Conservation (phyloP, 2,888 invertebrate species). For the Microchrysa polita region DNA sequence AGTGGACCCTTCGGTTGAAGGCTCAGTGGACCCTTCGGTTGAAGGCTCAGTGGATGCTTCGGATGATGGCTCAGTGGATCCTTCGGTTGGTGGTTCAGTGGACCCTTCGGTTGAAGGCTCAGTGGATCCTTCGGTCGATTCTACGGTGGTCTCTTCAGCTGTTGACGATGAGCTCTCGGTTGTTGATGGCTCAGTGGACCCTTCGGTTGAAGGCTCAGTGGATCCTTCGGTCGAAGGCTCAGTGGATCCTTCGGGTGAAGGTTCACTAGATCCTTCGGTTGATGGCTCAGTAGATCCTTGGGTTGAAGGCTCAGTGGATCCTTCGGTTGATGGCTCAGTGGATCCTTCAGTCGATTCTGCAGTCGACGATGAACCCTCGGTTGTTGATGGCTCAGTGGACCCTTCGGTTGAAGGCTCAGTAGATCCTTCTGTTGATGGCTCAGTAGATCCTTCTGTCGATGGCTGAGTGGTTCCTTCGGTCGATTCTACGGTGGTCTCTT, state of each 20-base stretch:
- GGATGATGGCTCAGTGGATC: not conserved
- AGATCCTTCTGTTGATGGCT: not conserved
- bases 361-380: too few relatives aligned
- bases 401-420: not conserved
- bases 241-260: not conserved
- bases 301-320: not conserved
- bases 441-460: too few relatives aligned
- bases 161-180: not conserved
- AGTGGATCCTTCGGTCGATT: not conserved
- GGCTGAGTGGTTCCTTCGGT: too few relatives aligned
- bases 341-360: not conserved
- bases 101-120: not conserved
- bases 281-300: not conserved
- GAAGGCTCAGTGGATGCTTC: not conserved
- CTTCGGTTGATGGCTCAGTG: not conserved
- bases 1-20: not conserved
- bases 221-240: not conserved
- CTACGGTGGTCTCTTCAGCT: not conserved
- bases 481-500: not conserved
- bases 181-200: too few relatives aligned
- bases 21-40: not conserved
- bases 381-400: not conserved
- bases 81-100: not conserved
- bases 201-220: not conserved
- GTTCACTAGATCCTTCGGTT: not conserved